Conservation (phyloP, 2,797 vertebrate species). For the Eupleurogrammus muticus region DNA sequence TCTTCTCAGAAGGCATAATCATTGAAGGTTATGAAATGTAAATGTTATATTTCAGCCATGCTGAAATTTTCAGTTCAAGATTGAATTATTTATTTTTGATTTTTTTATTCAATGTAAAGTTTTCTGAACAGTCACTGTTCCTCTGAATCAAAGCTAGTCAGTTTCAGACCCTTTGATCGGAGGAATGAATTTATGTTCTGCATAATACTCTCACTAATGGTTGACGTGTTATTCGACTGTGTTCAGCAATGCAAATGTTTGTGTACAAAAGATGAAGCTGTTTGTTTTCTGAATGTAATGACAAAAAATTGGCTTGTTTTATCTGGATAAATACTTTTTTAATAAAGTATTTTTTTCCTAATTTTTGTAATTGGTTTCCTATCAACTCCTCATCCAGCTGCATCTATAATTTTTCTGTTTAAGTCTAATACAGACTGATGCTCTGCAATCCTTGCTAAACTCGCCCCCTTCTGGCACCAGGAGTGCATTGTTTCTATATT, state of each 20-base stretch:
- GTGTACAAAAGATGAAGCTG: slow-evolving; percentile 12
- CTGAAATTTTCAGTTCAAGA: slow-evolving; percentile 3
- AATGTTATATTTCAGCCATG: slow-evolving; percentile 4
- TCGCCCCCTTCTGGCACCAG: slow-evolving; percentile 45
- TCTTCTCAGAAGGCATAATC: slow-evolving; percentile 12
- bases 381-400: neutral
- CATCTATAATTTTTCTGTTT: neutral
- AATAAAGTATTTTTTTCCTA: slow-evolving; percentile 48
- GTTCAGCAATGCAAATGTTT: slow-evolving; percentile 15
- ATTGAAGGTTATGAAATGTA: slow-evolving; percentile 23
- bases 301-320: slow-evolving; percentile 48
- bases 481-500: neutral
- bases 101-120: slow-evolving; percentile 16
- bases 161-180: slow-evolving; percentile 15
- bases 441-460: slow-evolving; percentile 16
- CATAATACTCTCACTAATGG: slow-evolving; percentile 8
- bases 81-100: neutral
- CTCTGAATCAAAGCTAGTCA: slow-evolving; percentile 4
- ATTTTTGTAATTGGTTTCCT: neutral
- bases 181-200: slow-evolving; percentile 15
- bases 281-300: slow-evolving; percentile 37
- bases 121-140: neutral
- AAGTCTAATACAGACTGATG: slow-evolving; percentile 1
- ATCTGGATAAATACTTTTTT: slow-evolving; percentile 39
- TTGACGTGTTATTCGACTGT: slow-evolving; percentile 23